These are phyloP conservation scores for Meteorus cinctellus DNA, from an alignment of 2,888 invertebrate genomes.

Conservation along the genomic window DNA sequence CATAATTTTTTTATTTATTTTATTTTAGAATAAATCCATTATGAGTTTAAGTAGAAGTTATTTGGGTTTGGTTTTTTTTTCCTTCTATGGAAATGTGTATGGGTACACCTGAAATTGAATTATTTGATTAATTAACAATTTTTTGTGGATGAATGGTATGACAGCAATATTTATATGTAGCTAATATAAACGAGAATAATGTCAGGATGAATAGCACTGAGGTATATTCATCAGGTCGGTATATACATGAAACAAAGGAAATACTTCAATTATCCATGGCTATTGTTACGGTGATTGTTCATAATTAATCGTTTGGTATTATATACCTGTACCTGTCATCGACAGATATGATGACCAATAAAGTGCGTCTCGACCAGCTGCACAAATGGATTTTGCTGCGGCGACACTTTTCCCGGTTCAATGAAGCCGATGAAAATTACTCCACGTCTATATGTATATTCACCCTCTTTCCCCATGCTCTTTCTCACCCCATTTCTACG, in stretches of 20 bases:
- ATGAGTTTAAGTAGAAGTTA: too few relatives aligned
- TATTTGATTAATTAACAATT: too few relatives aligned
- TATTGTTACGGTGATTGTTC: conserved; percentile 69
- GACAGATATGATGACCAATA: conserved; percentile 71
- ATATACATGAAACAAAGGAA: conserved; percentile 26
- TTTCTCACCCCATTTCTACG: conserved; percentile 26
- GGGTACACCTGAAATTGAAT: too few relatives aligned
- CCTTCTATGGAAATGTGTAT: too few relatives aligned
- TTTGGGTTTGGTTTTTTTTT: too few relatives aligned
- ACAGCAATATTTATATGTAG: not conserved
- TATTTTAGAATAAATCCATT: too few relatives aligned
- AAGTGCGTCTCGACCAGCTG: conserved; percentile 67
- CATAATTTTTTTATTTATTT: too few relatives aligned
- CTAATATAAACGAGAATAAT: not conserved
- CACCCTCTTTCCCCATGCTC: not conserved
- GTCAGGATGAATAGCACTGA: not conserved
- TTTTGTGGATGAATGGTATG: not conserved
- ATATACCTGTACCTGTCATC: conserved; percentile 63
- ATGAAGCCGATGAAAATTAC: conserved; percentile 56
- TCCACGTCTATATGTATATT: conserved; percentile 21
- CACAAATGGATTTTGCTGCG: conserved; percentile 59
- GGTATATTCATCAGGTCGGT: conserved; percentile 29
- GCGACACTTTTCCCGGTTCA: conserved; percentile 48
- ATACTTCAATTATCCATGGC: conserved; percentile 64
- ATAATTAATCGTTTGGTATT: conserved; percentile 68